Conservation (phyloP, 2,113 vertebrate genomes). For the Abramis brama region DNA sequence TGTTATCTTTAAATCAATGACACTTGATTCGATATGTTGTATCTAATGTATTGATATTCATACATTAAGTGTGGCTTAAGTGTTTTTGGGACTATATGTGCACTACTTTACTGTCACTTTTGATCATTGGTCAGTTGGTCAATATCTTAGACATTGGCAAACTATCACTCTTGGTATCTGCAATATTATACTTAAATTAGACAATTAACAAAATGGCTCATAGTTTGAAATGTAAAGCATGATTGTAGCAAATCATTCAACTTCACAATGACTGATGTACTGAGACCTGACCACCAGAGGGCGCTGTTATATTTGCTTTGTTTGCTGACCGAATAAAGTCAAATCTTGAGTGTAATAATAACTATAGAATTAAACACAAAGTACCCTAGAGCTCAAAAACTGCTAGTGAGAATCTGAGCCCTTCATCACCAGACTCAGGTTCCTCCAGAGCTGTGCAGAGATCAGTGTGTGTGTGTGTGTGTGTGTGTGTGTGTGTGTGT, state of each 20-base stretch:
- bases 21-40: too few species aligned
- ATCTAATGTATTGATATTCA: not conserved
- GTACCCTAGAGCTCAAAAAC: not conserved
- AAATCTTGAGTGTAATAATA: not conserved
- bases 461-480: not conserved
- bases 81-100: not conserved
- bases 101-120: not conserved
- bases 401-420: not conserved
- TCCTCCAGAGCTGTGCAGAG: not conserved
- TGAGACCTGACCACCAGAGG: conserved; percentile 18
- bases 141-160: too few species aligned
- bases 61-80: not conserved
- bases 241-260: not conserved
- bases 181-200: not conserved
- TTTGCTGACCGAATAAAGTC: not conserved
- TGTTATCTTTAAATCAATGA: too few species aligned
- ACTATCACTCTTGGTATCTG: too few species aligned
- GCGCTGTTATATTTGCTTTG: not conserved
- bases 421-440: too few species aligned
- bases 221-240: not conserved
- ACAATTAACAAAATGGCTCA: not conserved
- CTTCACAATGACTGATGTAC: not conserved
- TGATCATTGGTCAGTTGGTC: not conserved
- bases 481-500: too few species aligned
- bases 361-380: not conserved